phyloP scores from a whole-genome alignment of 2,797 vertebrate genomes.

The Characodon lateralis region DNA sequence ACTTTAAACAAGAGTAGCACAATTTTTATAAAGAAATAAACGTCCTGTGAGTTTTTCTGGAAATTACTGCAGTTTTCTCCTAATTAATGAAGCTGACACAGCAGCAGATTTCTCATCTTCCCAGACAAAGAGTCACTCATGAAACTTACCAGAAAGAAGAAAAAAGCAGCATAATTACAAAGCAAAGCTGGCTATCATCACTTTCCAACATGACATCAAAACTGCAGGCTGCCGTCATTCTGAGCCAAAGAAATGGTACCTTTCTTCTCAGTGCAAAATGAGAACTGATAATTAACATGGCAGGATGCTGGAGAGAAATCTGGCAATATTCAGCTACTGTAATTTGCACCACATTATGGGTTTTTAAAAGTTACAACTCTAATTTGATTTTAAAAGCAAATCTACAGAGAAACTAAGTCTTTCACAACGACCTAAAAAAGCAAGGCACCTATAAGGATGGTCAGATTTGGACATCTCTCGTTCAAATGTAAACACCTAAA shows the following conservation, averaged over 20 bases:
- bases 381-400: neutral
- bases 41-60: neutral
- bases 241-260: conserved; percentile 18
- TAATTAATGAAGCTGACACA: conserved; percentile 2
- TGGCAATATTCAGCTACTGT: conserved; percentile 2
- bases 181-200: conserved; percentile 5
- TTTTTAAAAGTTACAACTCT: neutral
- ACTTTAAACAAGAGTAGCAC: no score
- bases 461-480: no score
- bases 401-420: neutral
- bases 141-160: conserved; percentile 8
- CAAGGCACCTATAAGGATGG: neutral
- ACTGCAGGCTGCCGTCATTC: conserved; percentile 10
- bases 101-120: neutral
- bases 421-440: neutral
- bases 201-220: conserved; percentile 14
- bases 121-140: conserved; percentile 9
- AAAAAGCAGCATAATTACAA: conserved; percentile 14
- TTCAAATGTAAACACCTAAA: neutral
- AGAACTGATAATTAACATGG: conserved; percentile 11
- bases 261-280: conserved; percentile 2
- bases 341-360: neutral
- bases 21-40: neutral
- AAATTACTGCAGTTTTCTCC: neutral
- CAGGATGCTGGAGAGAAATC: neutral